Evolutionary conservation across 2,113 vertebrate genomes (phyloP), one percentile per base, ranked within the genome.

Genomic region (Rhea americana): DNA sequence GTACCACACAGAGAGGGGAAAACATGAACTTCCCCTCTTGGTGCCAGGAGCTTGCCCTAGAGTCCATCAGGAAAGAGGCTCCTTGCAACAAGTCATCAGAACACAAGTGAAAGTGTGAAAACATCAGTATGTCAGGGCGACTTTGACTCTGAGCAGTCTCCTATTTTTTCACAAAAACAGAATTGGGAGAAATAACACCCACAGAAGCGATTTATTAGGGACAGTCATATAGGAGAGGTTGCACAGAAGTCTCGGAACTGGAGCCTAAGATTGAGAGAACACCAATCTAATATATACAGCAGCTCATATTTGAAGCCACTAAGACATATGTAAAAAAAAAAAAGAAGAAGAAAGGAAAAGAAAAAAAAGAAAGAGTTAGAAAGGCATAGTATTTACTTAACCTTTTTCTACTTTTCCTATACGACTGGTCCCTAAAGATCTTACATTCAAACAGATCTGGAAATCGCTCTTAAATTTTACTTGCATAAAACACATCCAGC

Each of bases 101-200:
- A 67, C 55, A 30, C 2, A 1, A 35, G 16, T 2, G 17, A 8
- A 7, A 1, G 0, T 17, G 32, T 24, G 45, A 28, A 83, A 55
- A 82, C 63, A 53, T 14, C 76, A 66, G 43, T 7, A 8, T 1
- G 2, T 17, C 0, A 50, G 21, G 0, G 32, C 21, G 35, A 3
- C 7, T 43, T 6, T 41, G 63, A 51, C 53, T 77, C 24, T 43
- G 20, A 32, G 56, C 1, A 19, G 24, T 15, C 16, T 35, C 22
- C 71, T 28, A 56, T 56, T 82, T 43, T 82, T n/a, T 47, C 74
- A 32, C 15, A 45, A 45, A 68, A 66, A 70, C 77, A 88, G 70
- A 87, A 53, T 0, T 67, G 56, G 53, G 26, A 43, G 11, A 84
- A 66, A 35, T 4, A 71, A 59, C 6, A 3, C 26, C 59, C 30